Conservation (phyloP, 35 echinoderm and acorn worm species). For the Lytechinus pictus region DNA sequence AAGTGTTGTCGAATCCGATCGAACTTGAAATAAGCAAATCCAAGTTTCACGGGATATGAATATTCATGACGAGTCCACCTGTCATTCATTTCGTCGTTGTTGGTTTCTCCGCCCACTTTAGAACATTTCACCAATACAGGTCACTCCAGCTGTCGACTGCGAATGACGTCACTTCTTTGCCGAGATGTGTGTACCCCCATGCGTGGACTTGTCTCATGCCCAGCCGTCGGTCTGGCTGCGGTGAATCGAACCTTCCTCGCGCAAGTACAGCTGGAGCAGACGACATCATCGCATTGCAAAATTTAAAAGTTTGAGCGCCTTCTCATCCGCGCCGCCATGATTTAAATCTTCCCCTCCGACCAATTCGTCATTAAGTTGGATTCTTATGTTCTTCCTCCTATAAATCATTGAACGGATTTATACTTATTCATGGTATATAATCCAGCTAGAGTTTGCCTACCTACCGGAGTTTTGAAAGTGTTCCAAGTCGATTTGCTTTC, state of each 20-base stretch:
- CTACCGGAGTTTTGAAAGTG: conserved; percentile 2
- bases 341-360: conserved; percentile 10
- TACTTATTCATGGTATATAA: conserved; percentile 29
- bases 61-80: conserved; percentile 24
- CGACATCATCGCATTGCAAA: not conserved
- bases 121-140: conserved; percentile 46
- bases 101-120: not conserved
- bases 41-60: not conserved
- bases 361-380: not conserved
- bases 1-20: no score
- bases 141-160: conserved; percentile 42
- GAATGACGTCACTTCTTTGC: conserved; percentile 26
- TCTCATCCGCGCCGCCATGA: conserved; percentile 13
- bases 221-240: not conserved
- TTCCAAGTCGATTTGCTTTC: conserved; percentile 20
- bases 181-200: not conserved
- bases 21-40: not conserved
- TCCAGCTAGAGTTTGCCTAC: not conserved
- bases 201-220: conserved; percentile 26
- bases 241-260: not conserved
- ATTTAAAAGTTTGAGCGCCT: not conserved
- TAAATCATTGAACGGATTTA: conserved; percentile 29
- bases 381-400: not conserved
- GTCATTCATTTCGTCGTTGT: not conserved
- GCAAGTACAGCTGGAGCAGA: conserved; percentile 32